Conservation (phyloP, 2,888 invertebrate genomes). For the Malthinus flaveolus region DNA sequence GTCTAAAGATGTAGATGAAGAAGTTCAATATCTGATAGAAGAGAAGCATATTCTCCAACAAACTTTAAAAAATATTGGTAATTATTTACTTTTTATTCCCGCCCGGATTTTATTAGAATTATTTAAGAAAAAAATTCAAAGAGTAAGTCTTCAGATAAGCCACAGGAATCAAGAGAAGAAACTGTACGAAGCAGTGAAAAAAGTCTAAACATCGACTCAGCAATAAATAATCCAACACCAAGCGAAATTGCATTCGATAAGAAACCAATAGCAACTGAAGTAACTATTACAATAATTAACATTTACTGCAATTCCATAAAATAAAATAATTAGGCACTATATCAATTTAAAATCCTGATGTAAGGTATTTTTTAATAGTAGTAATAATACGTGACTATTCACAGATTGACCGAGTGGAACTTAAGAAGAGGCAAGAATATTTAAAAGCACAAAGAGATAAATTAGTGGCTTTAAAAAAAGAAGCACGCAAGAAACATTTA, state of each 20-base stretch:
- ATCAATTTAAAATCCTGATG: too few species aligned
- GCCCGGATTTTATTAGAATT: background rate
- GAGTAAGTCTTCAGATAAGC: slow-evolving; percentile 6
- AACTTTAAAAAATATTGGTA: slow-evolving; percentile 39
- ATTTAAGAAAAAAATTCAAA: slow-evolving; percentile 13
- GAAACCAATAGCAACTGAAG: slow-evolving; percentile 24
- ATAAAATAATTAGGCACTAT: too few species aligned
- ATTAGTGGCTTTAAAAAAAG: slow-evolving; percentile 84
- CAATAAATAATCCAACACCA: slow-evolving; percentile 10
- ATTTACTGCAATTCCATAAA: too few species aligned
- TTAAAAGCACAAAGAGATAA: slow-evolving; percentile 89
- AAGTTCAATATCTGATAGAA: slow-evolving; percentile 47
- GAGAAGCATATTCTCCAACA: slow-evolving; percentile 50
- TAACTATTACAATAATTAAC: slow-evolving; percentile 5
- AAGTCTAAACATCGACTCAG: background rate
- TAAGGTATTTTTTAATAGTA: too few species aligned
- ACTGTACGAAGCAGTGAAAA: slow-evolving; percentile 4
- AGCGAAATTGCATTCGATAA: slow-evolving; percentile 32
- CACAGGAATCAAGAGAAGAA: slow-evolving; percentile 11
- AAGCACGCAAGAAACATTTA: slow-evolving; percentile 71
- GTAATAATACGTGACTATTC: too few species aligned
- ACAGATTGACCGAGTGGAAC: slow-evolving; percentile 63
- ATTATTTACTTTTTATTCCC: background rate
- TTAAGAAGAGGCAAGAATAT: slow-evolving; percentile 81
- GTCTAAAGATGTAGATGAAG: slow-evolving; percentile 36